Evolutionary conservation across 2,797 vertebrate species (phyloP).

Genomic region (Amniataba percoides): DNA sequence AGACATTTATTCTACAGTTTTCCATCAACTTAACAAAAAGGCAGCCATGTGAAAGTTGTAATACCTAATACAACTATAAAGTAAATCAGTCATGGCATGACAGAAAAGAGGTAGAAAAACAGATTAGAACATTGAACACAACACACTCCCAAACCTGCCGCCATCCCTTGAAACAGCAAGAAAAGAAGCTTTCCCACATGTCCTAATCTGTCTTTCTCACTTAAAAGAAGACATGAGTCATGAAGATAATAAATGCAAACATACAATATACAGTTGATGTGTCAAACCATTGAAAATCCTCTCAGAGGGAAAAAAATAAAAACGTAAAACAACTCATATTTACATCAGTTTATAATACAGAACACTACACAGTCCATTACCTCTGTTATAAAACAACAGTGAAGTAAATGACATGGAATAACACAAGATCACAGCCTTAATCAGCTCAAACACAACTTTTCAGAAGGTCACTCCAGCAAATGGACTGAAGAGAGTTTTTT

Average conservation of each 20-base stretch:
- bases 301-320: conserved; percentile 48
- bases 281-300: conserved; percentile 59
- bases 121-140: conserved; percentile 14
- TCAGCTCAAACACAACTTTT: conserved; percentile 9
- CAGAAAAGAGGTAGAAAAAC: conserved; percentile 60
- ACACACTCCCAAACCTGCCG: not conserved
- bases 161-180: not conserved
- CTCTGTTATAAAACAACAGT: conserved; percentile 59
- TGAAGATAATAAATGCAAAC: conserved; percentile 24
- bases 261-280: conserved; percentile 41
- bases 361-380: conserved; percentile 21
- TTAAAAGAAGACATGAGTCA: conserved; percentile 4
- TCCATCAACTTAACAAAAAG: conserved; percentile 67
- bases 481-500: not conserved
- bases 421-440: conserved; percentile 14
- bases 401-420: conserved; percentile 20
- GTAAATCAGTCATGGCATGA: conserved; percentile 54
- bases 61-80: conserved; percentile 38
- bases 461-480: conserved; percentile 36
- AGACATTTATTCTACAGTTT: conserved; percentile 15
- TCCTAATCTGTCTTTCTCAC: conserved; percentile 16
- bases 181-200: not conserved
- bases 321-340: conserved; percentile 56
- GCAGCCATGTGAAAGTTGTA: conserved; percentile 77
- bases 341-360: conserved; percentile 60